Evolutionary conservation across 2,113 vertebrate genomes (phyloP).

Genomic region (Phyllostomus hastatus): DNA sequence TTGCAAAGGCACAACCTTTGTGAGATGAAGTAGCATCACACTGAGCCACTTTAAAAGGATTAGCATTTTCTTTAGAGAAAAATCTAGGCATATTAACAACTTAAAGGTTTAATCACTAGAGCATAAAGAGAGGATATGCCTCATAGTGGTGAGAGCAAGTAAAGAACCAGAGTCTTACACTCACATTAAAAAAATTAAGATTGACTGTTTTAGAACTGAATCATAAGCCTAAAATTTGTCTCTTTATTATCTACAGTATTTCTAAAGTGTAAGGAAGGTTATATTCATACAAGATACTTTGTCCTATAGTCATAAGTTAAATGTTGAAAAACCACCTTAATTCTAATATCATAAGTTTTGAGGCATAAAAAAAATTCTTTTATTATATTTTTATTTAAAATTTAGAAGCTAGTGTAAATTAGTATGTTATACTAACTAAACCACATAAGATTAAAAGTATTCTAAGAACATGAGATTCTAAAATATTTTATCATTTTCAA

Average conservation of each 20-base stretch:
- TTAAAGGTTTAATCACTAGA: conserved; percentile 1
- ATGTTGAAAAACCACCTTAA: not conserved
- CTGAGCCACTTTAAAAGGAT: not conserved
- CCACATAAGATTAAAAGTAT: not conserved
- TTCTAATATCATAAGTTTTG: not conserved
- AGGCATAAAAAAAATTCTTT: conserved; percentile 1
- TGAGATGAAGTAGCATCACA: not conserved
- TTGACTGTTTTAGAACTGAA: not conserved
- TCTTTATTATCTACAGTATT: not conserved
- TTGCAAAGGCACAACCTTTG: not conserved
- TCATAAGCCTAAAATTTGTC: not conserved
- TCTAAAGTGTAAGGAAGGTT: not conserved
- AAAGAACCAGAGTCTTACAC: not conserved
- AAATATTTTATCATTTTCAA: conserved; percentile 1
- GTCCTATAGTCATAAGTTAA: not conserved
- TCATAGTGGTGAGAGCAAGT: not conserved
- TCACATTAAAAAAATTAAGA: not conserved
- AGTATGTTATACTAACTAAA: conserved; percentile 1
- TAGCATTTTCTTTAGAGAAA: not conserved
- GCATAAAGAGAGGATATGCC: not conserved
- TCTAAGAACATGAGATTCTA: not conserved
- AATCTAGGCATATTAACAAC: not conserved
- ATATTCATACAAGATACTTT: not conserved
- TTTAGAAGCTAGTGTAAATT: not conserved
- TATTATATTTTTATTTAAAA: conserved; percentile 1